These are phyloP conservation scores for Physella acuta DNA, from an alignment of 1,140 invertebrate species.

Conservation along the genomic window DNA sequence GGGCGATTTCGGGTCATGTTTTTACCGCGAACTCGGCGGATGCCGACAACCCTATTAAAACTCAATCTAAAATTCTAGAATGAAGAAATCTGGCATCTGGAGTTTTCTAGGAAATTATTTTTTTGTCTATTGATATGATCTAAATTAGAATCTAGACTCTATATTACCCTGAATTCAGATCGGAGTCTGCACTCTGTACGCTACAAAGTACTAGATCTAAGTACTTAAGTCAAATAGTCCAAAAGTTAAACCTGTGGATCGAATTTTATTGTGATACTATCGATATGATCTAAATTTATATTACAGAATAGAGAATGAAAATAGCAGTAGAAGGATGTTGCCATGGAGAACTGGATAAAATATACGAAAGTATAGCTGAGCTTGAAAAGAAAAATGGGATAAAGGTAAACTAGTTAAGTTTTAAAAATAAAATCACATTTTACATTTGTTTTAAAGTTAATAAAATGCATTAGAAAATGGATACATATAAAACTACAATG, in stretches of 20 bases:
- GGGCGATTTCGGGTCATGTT: too few relatives aligned
- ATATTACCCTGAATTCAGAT: neutral
- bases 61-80: too few relatives aligned
- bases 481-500: neutral
- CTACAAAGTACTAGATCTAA: neutral
- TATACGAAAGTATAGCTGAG: conserved; percentile 74
- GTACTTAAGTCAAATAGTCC: neutral
- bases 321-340: conserved; percentile 96
- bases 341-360: conserved; percentile 94
- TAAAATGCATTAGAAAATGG: neutral
- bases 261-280: neutral
- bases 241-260: too few relatives aligned
- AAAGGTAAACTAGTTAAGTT: conserved; percentile 34
- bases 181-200: neutral
- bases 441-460: neutral
- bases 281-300: neutral
- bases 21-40: too few relatives aligned
- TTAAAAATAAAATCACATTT: neutral
- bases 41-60: too few relatives aligned
- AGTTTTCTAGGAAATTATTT: too few relatives aligned
- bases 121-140: neutral
- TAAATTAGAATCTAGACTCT: neutral
- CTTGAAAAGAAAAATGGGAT: conserved; percentile 65
- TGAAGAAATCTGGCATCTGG: too few relatives aligned
- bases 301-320: conserved; percentile 73